These are phyloP conservation scores for Merops nubicus DNA, from an alignment of 2,113 vertebrate species.

Conservation along the genomic window DNA sequence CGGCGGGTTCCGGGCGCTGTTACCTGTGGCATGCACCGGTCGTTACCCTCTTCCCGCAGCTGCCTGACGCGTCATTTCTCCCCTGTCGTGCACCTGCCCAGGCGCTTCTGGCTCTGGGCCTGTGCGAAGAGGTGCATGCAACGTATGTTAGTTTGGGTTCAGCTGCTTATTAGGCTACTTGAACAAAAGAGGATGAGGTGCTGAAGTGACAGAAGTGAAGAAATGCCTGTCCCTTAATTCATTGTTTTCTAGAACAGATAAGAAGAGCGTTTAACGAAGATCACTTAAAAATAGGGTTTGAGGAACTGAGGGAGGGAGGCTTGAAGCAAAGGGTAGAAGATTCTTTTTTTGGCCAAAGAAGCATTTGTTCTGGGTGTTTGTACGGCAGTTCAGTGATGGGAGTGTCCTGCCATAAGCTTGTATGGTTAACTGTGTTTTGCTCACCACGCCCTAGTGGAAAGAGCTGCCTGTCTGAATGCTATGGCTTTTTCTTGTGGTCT, in stretches of 20 bases:
- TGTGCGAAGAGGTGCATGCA: background rate
- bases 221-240: background rate
- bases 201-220: background rate
- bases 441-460: background rate
- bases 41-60: background rate
- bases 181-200: background rate
- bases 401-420: rapidly evolving
- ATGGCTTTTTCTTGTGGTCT: background rate
- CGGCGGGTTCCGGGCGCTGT: background rate
- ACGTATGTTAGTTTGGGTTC: rapidly evolving
- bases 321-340: background rate
- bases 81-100: background rate
- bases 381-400: background rate
- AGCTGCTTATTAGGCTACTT: background rate
- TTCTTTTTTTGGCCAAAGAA: background rate
- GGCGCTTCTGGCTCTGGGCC: background rate
- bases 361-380: background rate
- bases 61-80: rapidly evolving
- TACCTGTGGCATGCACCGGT: rapidly evolving
- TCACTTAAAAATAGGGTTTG: background rate
- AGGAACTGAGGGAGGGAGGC: background rate
- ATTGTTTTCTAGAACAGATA: background rate
- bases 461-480: background rate
- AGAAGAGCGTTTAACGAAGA: background rate
- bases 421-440: background rate